A percentile compares a stretch with the other conserved stretches of the same genome.
Evolutionary conservation across 2,113 vertebrate genomes (phyloP).

Genomic region (Scortum barcoo): DNA sequence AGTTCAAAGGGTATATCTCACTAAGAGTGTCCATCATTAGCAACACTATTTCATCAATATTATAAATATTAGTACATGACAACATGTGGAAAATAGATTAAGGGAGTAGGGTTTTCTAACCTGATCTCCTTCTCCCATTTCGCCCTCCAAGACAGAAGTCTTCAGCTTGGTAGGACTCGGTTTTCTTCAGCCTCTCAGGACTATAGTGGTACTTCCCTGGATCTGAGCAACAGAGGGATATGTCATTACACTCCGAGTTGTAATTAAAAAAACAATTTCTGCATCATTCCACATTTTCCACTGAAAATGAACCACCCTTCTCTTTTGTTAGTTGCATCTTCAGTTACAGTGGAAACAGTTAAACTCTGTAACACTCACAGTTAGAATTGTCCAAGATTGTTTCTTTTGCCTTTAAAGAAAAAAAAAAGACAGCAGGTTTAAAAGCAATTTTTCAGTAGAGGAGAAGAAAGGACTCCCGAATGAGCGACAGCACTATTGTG

Average conservation of each 20-base stretch:
- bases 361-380: conserved; percentile 86
- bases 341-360: conserved; percentile 50
- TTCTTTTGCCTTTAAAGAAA: conserved; percentile 89
- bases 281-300: conserved; percentile 24
- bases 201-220: conserved; percentile 88
- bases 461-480: not conserved
- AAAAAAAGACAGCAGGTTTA: conserved; percentile 19
- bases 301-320: conserved; percentile 23
- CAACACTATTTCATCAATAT: not conserved
- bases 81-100: no score
- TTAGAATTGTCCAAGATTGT: conserved; percentile 91
- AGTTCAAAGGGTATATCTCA: not conserved
- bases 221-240: conserved; percentile 70
- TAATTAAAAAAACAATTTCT: conserved; percentile 36
- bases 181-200: conserved; percentile 91
- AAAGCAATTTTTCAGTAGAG: not conserved
- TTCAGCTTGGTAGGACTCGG: conserved; percentile 81
- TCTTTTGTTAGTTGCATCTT: conserved; percentile 34
- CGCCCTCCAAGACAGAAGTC: conserved; percentile 75
- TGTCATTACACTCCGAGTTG: conserved; percentile 12
- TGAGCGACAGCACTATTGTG: not conserved
- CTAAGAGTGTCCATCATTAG: not conserved
- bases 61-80: not conserved
- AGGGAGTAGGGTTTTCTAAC: conserved; percentile 78
- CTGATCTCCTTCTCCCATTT: conserved; percentile 90